Evolutionary conservation across 1,140 invertebrate genomes (phyloP), one percentile per base, ranked within the genome.

Genomic region (Drosophila sp.): DNA sequence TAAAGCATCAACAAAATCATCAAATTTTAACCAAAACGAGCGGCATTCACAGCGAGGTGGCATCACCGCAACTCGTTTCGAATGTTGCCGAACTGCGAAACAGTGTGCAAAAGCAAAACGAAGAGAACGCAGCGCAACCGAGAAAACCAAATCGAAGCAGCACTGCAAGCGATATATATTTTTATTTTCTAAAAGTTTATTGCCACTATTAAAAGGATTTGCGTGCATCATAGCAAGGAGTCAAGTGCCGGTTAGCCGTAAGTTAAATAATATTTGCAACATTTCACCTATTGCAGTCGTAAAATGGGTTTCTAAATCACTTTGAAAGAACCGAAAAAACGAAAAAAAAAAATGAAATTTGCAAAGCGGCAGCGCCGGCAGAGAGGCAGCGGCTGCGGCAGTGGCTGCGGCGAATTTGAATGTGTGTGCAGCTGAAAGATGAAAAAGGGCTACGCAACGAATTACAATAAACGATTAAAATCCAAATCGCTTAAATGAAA

Each of bases 101-200:
- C 64, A 79, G 74, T 54, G 70, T 66, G 60, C 66, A 66, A 75
- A 72, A 80, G 77, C 65, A 84, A 80, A 78, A 66, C 77, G 81
- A 80, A 72, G 67, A 82, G 72, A 84, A 73, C 76, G 72, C 67
- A 83, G 76, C 70, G 74, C 79, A 82, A 79, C 76, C 72, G 79
- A 61, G 35, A 83, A 78, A 82, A 85, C 63, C 72, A 82, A 66
- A 75, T 81, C 77, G 76, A 81, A 85, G 83, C 82, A 85, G 82
- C 79, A 79, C 80, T 81, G 80, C 79, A 86, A 79, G 82, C 82
- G 83, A 82, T 83, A 89, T 89, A 87, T 87, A 38, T 83, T 87
- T 80, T 76, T 79, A 83, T 87, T 87, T 83, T 83, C 67, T 71
- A 75, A 83, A 76, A 74, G 79, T 80, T 78, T 87, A 54, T 79